Percentiles rank a stretch among this genome's conserved stretches.
These are phyloP conservation scores for Anguilla obscura DNA, from an alignment of 2,797 vertebrate genomes.

Conservation along the genomic window DNA sequence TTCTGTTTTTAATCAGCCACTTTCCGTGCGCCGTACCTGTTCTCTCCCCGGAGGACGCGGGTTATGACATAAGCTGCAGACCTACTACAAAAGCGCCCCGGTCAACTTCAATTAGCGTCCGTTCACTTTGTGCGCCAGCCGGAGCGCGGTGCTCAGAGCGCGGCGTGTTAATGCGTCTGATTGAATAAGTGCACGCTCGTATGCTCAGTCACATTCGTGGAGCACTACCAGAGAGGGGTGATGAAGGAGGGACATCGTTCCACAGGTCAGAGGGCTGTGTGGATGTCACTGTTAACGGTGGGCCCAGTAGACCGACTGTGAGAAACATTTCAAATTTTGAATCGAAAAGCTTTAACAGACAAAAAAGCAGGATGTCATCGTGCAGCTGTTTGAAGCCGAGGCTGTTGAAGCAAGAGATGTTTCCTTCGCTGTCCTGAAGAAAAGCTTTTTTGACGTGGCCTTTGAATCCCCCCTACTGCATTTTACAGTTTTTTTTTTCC, in stretches of 20 bases:
- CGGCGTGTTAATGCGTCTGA: background rate
- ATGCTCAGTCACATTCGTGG: background rate
- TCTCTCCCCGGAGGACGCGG: background rate
- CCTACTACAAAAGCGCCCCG: background rate
- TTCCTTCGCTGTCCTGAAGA: too few species aligned
- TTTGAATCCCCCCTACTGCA: too few species aligned
- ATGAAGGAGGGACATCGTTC: background rate
- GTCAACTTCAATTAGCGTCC: background rate
- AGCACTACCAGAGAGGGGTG: background rate
- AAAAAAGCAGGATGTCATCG: too few species aligned
- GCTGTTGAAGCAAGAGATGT: too few species aligned
- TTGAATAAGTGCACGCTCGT: background rate
- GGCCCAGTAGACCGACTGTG: too few species aligned
- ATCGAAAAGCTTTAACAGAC: too few species aligned
- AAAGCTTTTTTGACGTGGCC: too few species aligned
- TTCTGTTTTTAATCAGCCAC: slow-evolving; percentile 31
- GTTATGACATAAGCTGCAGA: background rate
- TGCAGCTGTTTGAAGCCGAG: too few species aligned
- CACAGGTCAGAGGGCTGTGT: too few species aligned
- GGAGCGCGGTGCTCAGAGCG: background rate
- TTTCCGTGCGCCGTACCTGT: background rate
- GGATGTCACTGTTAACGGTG: too few species aligned
- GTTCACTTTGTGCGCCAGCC: background rate
- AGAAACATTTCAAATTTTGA: too few species aligned
- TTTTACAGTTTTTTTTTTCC: too few species aligned